Percentiles rank a stretch among this genome's conserved stretches.
phyloP scores from a whole-genome alignment of 2,888 invertebrate species.

The Eupsilia transversa region DNA sequence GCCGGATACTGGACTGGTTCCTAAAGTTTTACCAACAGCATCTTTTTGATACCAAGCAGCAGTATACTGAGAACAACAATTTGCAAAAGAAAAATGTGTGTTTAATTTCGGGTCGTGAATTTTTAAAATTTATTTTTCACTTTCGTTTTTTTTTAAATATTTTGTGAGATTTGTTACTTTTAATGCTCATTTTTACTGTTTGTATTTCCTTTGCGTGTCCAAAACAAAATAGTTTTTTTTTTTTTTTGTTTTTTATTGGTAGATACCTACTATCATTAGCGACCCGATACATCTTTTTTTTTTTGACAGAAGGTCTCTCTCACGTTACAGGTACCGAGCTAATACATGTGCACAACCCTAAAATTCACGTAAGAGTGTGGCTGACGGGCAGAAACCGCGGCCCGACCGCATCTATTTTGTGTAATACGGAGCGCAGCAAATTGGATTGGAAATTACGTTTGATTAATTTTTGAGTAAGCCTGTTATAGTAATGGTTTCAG shows the following conservation, averaged over 20 bases:
- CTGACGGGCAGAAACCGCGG: constrained; percentile 72
- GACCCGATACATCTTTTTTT: neutral
- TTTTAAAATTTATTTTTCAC: too few species aligned
- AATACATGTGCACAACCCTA: constrained; percentile 21
- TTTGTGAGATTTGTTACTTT: too few species aligned
- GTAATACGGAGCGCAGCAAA: constrained; percentile 62
- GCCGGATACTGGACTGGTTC: neutral
- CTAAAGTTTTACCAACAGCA: neutral
- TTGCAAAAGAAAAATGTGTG: neutral
- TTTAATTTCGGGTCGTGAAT: too few species aligned
- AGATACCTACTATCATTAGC: too few species aligned
- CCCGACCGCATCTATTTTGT: constrained; percentile 62
- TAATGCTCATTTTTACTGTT: too few species aligned
- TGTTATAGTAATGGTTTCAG: constrained; percentile 23
- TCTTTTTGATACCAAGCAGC: neutral
- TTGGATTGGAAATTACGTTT: constrained; percentile 65
- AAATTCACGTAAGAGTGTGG: constrained; percentile 66
- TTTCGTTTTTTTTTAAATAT: too few species aligned
- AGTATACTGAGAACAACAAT: neutral
- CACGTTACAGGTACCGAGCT: neutral
- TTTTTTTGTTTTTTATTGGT: too few species aligned
- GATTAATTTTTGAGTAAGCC: constrained; percentile 57
- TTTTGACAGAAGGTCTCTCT: neutral
- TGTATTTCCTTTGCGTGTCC: too few species aligned
- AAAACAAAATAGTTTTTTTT: too few species aligned